Conservation (phyloP, 2,797 vertebrate genomes). For the Podargus strigoides region DNA sequence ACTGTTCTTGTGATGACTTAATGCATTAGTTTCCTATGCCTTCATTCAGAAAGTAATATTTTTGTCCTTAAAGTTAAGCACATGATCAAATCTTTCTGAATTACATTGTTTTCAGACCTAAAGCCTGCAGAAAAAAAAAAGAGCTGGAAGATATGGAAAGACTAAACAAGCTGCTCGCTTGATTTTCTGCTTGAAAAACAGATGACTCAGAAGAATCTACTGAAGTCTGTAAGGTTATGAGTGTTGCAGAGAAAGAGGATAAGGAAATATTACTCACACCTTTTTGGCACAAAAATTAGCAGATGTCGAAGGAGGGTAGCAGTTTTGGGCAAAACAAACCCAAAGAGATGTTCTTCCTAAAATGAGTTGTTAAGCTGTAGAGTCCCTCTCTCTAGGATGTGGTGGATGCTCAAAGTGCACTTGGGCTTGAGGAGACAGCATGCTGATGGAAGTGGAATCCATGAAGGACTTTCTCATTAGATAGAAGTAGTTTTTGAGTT, state of each 20-base stretch:
- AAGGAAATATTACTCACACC: neutral
- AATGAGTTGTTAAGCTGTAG: neutral
- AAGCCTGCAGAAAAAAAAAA: neutral
- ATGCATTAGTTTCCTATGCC: neutral
- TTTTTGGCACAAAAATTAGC: neutral
- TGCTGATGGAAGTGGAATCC: neutral
- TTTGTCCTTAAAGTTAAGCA: neutral
- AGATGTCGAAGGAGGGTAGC: neutral
- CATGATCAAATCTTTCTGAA: neutral
- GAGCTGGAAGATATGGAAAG: neutral
- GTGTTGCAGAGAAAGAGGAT: accelerated
- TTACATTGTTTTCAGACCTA: neutral
- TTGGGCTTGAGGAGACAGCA: neutral
- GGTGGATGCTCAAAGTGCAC: neutral
- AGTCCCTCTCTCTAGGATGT: neutral
- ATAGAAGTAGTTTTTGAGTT: neutral
- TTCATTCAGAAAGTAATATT: neutral
- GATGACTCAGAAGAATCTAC: neutral
- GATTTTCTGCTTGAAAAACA: neutral
- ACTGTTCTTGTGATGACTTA: neutral
- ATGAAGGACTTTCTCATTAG: neutral
- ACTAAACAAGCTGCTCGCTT: neutral
- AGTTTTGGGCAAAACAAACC: neutral
- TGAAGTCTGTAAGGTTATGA: neutral
- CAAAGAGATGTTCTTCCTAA: neutral